phyloP scores from a whole-genome alignment of 2,113 vertebrate species.

The Psammodynastes pulverulentus region DNA sequence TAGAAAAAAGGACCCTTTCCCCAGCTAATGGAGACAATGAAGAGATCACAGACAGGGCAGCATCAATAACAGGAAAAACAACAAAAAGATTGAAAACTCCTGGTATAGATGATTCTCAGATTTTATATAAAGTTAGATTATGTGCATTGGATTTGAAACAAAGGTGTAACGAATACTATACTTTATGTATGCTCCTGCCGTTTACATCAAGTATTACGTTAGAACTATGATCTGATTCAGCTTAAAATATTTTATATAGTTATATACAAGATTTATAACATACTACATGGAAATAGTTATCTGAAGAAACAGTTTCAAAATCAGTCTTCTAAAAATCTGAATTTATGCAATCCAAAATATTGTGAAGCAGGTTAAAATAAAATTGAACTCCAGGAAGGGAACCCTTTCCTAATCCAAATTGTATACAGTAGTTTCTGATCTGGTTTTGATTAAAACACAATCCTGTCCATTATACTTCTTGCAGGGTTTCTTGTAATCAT shows the following conservation, averaged over 20 bases:
- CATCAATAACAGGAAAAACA: background rate
- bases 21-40: background rate
- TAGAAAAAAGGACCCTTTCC: background rate
- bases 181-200: background rate
- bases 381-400: background rate
- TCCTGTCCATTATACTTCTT: conserved; percentile 59
- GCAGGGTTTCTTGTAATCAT: conserved; percentile 59
- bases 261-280: background rate
- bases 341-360: background rate
- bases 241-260: background rate
- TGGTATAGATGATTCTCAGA: background rate
- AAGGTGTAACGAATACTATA: background rate
- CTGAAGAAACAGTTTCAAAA: background rate
- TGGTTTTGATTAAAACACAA: conserved; percentile 51
- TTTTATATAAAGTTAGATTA: background rate
- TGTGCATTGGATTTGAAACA: background rate
- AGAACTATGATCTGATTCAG: background rate
- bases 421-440: conserved; percentile 37
- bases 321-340: background rate
- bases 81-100: background rate
- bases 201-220: background rate
- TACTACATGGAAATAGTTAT: background rate
- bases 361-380: background rate
- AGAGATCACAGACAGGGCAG: background rate
- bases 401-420: background rate